Percentiles rank a stretch among this genome's conserved stretches.
These are phyloP conservation scores for Drosophila testacea DNA, from an alignment of 2,888 invertebrate genomes.

Conservation along the genomic window DNA sequence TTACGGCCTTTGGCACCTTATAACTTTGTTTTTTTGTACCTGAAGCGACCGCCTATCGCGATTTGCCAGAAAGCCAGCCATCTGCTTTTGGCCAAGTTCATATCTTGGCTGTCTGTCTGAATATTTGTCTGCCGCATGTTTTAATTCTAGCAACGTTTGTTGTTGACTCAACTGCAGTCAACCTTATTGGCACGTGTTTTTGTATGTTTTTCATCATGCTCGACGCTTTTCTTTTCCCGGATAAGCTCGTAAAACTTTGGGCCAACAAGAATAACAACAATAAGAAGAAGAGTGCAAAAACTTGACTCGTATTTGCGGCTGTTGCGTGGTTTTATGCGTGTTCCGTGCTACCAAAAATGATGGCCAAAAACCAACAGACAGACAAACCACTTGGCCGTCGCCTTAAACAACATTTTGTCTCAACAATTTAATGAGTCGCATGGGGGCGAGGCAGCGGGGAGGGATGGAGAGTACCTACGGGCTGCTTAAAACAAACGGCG, in stretches of 20 bases:
- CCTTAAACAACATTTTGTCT: constrained; percentile 46
- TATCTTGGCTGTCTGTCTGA: constrained; percentile 19
- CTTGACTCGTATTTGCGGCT: constrained; percentile 60
- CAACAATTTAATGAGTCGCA: constrained; percentile 62
- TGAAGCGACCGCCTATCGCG: constrained; percentile 29
- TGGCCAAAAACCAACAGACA: constrained; percentile 32
- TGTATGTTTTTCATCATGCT: constrained; percentile 63
- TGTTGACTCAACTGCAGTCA: constrained; percentile 49
- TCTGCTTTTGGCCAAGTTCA: constrained; percentile 32
- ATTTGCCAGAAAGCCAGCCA: constrained; percentile 16
- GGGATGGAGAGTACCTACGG: background rate
- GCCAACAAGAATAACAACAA: constrained; percentile 30
- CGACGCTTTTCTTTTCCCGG: constrained; percentile 44
- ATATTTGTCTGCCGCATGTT: constrained; percentile 22
- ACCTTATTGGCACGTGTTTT: constrained; percentile 59
- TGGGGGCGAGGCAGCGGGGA: background rate
- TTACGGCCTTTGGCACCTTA: constrained; percentile 80
- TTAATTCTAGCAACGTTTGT: constrained; percentile 47
- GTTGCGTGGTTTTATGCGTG: constrained; percentile 68
- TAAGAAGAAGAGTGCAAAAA: constrained; percentile 33
- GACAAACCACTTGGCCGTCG: constrained; percentile 35
- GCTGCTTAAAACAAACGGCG: constrained; percentile 50
- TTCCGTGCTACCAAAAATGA: constrained; percentile 44
- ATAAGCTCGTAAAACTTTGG: constrained; percentile 77
- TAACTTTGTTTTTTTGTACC: constrained; percentile 55